phyloP scores from a whole-genome alignment of 30 jellyfish, hydroid and myxozoan species.

The Phacellophora camtschatica region DNA sequence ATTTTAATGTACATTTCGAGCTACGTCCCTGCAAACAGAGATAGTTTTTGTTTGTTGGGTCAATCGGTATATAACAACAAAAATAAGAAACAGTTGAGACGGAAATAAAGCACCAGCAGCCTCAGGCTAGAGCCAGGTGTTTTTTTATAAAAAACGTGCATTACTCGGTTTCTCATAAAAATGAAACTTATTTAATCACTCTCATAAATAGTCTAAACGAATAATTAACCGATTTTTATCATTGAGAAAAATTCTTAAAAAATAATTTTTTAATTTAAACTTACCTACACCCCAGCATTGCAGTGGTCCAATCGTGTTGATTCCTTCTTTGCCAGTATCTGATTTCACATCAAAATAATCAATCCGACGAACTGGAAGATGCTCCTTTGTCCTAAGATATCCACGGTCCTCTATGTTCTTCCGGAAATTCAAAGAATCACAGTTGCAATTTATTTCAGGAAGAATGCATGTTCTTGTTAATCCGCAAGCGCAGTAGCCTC shows the following conservation, averaged over 20 bases:
- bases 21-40: too few relatives aligned
- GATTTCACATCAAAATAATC: constrained; percentile 80
- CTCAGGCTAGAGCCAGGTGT: too few relatives aligned
- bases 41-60: too few relatives aligned
- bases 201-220: too few relatives aligned
- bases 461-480: constrained; percentile 56
- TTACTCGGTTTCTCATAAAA: too few relatives aligned
- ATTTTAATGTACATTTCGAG: too few relatives aligned
- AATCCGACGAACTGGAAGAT: constrained; percentile 89
- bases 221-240: too few relatives aligned
- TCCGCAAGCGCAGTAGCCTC: constrained; percentile 97
- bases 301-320: constrained; percentile 84
- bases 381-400: constrained; percentile 78
- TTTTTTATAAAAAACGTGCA: too few relatives aligned
- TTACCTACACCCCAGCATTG: constrained; percentile 91
- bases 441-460: constrained; percentile 69
- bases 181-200: too few relatives aligned
- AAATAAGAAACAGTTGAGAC: too few relatives aligned
- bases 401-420: constrained; percentile 75
- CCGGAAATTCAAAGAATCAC: constrained; percentile 56
- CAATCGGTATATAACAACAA: too few relatives aligned
- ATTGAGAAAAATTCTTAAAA: background rate
- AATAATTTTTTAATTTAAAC: background rate
- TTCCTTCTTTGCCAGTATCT: constrained; percentile 66
- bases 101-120: too few relatives aligned